These are phyloP conservation scores for Gorsachius goisagi DNA, from an alignment of 2,113 vertebrate species.

Conservation along the genomic window DNA sequence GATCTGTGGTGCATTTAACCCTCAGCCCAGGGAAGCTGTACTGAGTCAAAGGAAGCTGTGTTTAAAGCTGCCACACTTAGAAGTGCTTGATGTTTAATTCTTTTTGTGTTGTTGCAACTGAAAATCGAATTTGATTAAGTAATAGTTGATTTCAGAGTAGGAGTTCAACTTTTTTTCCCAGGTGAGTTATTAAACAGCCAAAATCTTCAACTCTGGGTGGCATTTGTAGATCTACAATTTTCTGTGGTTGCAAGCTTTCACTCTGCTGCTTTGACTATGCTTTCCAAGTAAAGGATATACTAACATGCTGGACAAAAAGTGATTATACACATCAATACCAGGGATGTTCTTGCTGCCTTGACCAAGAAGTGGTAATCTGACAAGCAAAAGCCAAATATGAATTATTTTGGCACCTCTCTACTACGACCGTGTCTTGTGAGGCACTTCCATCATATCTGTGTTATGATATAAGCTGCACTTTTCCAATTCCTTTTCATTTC, in stretches of 20 bases:
- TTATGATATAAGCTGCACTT: rapidly evolving
- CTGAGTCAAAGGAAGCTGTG: not conserved
- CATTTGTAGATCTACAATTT: not conserved
- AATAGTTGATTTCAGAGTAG: not conserved
- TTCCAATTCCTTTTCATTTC: not conserved
- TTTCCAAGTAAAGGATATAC: not conserved
- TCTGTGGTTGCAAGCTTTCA: not conserved
- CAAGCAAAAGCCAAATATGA: not conserved
- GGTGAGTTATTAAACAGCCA: not conserved
- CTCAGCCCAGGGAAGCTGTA: not conserved
- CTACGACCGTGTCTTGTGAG: not conserved
- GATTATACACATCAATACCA: not conserved
- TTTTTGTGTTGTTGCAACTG: not conserved
- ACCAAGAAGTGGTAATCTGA: not conserved
- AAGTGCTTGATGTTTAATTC: not conserved
- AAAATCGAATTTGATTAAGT: not conserved
- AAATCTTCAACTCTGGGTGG: not conserved
- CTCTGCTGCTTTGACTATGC: not conserved
- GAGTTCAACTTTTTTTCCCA: not conserved
- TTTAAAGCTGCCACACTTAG: not conserved
- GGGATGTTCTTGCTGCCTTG: not conserved
- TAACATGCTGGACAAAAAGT: not conserved
- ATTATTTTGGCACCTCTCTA: not conserved
- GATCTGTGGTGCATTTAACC: not conserved
- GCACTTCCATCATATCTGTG: rapidly evolving